Evolutionary conservation across 2,888 invertebrate genomes (phyloP), one percentile per base, ranked within the genome.

Genomic region (Euproctis similis): DNA sequence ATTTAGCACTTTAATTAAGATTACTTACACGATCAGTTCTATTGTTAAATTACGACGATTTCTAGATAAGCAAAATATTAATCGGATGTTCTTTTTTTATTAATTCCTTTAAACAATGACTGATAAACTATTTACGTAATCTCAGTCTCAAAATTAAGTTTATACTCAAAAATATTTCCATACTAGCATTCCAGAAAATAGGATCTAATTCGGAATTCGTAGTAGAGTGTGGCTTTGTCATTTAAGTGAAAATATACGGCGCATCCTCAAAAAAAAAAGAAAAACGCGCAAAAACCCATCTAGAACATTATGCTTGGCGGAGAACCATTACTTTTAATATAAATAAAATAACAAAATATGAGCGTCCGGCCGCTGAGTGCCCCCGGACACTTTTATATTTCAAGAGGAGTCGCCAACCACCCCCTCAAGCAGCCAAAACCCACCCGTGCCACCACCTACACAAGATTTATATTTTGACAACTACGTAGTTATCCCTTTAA

Each of bases 321-420:
- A 61, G 48, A 59, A 74, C 81, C 82, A 84, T 84, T 84, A 84
- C 84, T 84, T 84, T 84, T 82, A 81, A 84, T 84, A 82, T 78
- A 82, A 82, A 82, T 82, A 82, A 84, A 82, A 84, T 82, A 84
- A 81, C 82, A 84, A 84, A 84, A 84, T 84, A 84, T 84, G 84
- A 84, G 82, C 65, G 78, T 81, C 82, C 81, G 80, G 80, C 80
- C 76, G 80, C 66, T 69, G 81, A 78, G 82, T 78, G 78, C 78
- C 80, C 75, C 76, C 61, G 70, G 73, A 73, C 78, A 77, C 76
- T 82, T 80, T 80, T 80, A 77, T 80, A 80, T 76, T 77, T 73
- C 71, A 77, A 63, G 60, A 69, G 65, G 57, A 55, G 40, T 22
- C 39, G 30, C 39, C 39, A 48, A 42, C 57, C 52, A 56, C 56